A percentile compares a stretch with the other conserved stretches of the same genome.
phyloP scores from a whole-genome alignment of 2,113 vertebrate species.

The Puntigrus tetrazona region DNA sequence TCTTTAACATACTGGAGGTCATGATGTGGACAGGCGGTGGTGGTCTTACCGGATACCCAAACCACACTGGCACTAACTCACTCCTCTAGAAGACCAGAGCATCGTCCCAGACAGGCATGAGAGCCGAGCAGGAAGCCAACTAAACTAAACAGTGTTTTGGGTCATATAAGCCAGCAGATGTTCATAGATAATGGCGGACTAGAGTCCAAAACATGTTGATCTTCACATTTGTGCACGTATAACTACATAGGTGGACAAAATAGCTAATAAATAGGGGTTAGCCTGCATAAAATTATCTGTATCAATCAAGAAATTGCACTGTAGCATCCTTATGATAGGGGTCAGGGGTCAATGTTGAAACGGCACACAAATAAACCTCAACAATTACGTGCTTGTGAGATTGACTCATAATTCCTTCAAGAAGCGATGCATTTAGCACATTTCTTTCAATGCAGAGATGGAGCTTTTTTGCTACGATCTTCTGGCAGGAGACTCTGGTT shows the following conservation, averaged over 20 bases:
- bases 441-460: neutral
- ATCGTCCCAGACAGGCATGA: slow-evolving; percentile 6
- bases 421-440: neutral
- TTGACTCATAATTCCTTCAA: too few relatives aligned
- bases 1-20: slow-evolving; percentile 47
- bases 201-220: neutral
- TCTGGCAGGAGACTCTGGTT: neutral
- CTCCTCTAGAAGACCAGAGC: slow-evolving; percentile 38
- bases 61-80: slow-evolving; percentile 47
- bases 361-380: neutral
- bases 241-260: too few relatives aligned
- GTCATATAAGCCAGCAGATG: slow-evolving; percentile 51
- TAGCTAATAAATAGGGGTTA: neutral
- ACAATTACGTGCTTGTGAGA: neutral
- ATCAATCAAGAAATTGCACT: neutral
- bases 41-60: slow-evolving; percentile 47
- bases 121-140: slow-evolving; percentile 31
- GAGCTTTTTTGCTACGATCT: neutral
- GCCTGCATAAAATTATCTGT: neutral
- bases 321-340: neutral
- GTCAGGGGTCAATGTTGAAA: neutral
- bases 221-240: neutral
- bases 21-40: slow-evolving; percentile 28
- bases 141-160: slow-evolving; percentile 52
- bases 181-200: slow-evolving; percentile 18